These are phyloP conservation scores for Catocala fraxini DNA, from an alignment of 2,888 invertebrate genomes.

Conservation along the genomic window DNA sequence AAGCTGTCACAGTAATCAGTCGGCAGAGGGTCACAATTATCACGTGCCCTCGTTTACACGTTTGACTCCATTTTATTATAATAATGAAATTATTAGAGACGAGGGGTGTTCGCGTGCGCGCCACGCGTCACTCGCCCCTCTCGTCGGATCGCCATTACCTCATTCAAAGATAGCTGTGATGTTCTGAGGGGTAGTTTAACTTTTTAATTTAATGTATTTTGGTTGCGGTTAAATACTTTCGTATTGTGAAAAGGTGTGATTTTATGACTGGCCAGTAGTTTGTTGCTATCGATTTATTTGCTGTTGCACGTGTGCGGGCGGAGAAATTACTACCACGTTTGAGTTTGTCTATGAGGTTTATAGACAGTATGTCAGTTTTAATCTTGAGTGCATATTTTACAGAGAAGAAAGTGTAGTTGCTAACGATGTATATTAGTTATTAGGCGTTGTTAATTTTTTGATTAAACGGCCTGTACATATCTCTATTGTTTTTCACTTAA, in stretches of 20 bases:
- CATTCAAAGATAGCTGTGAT: slow-evolving; percentile 77
- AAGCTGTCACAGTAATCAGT: slow-evolving; percentile 45
- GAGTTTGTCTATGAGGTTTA: neutral
- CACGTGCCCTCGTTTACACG: slow-evolving; percentile 82
- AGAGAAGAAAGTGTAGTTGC: slow-evolving; percentile 2
- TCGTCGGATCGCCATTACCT: slow-evolving; percentile 75
- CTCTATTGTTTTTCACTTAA: too few species aligned
- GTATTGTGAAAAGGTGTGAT: slow-evolving; percentile 75
- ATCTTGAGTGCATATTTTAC: slow-evolving; percentile 2
- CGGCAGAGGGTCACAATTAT: slow-evolving; percentile 63
- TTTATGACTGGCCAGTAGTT: slow-evolving; percentile 51
- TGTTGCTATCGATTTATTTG: slow-evolving; percentile 21
- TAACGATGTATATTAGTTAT: neutral
- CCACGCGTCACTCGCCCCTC: slow-evolving; percentile 61
- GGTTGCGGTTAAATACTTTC: slow-evolving; percentile 60
- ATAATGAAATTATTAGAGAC: slow-evolving; percentile 81
- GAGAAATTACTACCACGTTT: slow-evolving; percentile 7
- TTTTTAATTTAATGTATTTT: slow-evolving; percentile 81
- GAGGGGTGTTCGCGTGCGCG: slow-evolving; percentile 71
- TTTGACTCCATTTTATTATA: slow-evolving; percentile 83
- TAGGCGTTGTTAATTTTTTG: too few species aligned
- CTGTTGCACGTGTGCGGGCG: slow-evolving; percentile 1
- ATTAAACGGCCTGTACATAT: too few species aligned
- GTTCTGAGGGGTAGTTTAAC: slow-evolving; percentile 72
- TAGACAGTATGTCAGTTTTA: slow-evolving; percentile 6